These are phyloP conservation scores for Drosophila cyrtoloma DNA, from an alignment of 2,888 invertebrate genomes.

Conservation along the genomic window DNA sequence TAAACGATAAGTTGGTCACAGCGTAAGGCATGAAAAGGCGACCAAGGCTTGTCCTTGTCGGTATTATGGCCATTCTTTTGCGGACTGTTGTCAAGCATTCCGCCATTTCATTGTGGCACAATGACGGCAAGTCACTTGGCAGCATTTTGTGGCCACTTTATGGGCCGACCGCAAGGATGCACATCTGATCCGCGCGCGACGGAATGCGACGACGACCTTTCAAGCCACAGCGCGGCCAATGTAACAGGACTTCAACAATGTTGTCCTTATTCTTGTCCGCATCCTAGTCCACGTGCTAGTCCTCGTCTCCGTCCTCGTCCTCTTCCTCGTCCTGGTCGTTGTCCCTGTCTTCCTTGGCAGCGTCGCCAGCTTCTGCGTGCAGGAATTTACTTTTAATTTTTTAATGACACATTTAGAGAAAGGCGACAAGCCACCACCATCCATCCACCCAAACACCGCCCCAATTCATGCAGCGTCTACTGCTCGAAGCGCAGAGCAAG, in stretches of 20 bases:
- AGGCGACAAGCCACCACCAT: slow-evolving; percentile 6
- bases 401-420: slow-evolving; percentile 69
- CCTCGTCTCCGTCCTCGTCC: not conserved
- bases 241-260: slow-evolving; percentile 39
- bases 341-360: slow-evolving; percentile 12
- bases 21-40: not conserved
- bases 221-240: slow-evolving; percentile 20
- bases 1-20: not conserved
- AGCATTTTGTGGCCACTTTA: slow-evolving; percentile 55
- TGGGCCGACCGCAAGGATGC: slow-evolving; percentile 40
- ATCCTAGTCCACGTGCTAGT: not conserved
- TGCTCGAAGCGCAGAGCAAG: slow-evolving; percentile 16
- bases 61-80: slow-evolving; percentile 7
- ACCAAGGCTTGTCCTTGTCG: not conserved
- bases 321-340: slow-evolving; percentile 1
- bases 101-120: slow-evolving; percentile 50
- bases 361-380: slow-evolving; percentile 34
- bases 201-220: slow-evolving; percentile 35
- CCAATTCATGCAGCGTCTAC: slow-evolving; percentile 5
- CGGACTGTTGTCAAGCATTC: slow-evolving; percentile 20
- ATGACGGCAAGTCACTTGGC: slow-evolving; percentile 44
- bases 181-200: slow-evolving; percentile 27
- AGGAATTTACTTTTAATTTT: slow-evolving; percentile 74
- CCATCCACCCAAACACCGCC: not conserved
- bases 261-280: slow-evolving; percentile 10